These are phyloP conservation scores for Horisme vitalbata DNA, from an alignment of 2,888 invertebrate genomes.

Conservation along the genomic window DNA sequence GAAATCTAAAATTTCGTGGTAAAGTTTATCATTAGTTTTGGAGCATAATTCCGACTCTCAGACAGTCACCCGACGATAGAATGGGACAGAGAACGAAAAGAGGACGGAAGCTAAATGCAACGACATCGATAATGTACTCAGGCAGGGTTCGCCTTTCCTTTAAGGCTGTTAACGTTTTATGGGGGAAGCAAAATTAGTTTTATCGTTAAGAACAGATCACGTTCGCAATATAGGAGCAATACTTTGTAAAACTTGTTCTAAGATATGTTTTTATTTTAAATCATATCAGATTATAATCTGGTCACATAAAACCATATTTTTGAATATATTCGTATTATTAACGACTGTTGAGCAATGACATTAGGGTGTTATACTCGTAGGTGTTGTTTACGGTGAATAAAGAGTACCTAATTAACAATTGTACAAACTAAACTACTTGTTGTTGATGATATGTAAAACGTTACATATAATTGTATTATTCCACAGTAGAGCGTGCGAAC, in stretches of 20 bases:
- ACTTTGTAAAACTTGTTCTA: neutral
- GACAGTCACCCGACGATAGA: neutral
- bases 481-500: slow-evolving; percentile 41
- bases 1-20: neutral
- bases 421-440: too few relatives aligned
- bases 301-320: neutral
- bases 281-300: too few relatives aligned
- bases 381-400: slow-evolving; percentile 3
- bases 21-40: neutral
- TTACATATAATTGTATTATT: slow-evolving; percentile 18
- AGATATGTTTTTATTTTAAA: too few relatives aligned
- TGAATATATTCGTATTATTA: neutral
- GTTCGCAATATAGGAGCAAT: neutral
- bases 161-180: slow-evolving; percentile 7
- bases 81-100: slow-evolving; percentile 33
- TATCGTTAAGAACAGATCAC: slow-evolving; percentile 1
- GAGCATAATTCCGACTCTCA: neutral
- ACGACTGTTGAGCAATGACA: neutral
- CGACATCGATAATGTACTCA: slow-evolving; percentile 25
- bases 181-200: slow-evolving; percentile 3
- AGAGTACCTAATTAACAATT: neutral
- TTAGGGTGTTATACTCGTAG: neutral
- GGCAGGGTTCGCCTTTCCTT: slow-evolving; percentile 2
- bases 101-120: slow-evolving; percentile 38
- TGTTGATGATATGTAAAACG: slow-evolving; percentile 8